Conservation (phyloP, 2,797 vertebrate genomes). For the Epinephelus awoara region DNA sequence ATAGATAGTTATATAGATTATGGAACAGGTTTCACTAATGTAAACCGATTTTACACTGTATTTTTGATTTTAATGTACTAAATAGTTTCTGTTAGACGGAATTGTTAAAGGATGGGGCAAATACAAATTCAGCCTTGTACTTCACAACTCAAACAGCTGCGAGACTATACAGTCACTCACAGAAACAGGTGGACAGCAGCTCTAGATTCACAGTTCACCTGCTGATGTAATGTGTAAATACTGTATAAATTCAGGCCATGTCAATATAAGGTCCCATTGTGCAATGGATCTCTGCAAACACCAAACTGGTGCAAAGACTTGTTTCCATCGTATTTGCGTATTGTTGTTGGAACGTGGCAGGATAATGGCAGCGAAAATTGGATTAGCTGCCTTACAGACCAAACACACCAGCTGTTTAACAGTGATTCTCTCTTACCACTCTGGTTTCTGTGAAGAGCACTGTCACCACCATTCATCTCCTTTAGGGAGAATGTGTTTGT, state of each 20-base stretch:
- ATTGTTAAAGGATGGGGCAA: too few relatives aligned
- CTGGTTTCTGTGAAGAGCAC: constrained; percentile 22
- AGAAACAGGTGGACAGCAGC: too few relatives aligned
- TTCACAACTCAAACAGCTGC: too few relatives aligned
- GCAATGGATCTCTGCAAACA: neutral
- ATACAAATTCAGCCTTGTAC: too few relatives aligned
- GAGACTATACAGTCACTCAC: too few relatives aligned
- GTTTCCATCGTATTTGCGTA: neutral
- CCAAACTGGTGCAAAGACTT: neutral
- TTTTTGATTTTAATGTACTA: too few relatives aligned
- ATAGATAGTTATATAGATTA: too few relatives aligned
- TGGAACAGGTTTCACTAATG: too few relatives aligned
- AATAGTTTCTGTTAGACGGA: too few relatives aligned
- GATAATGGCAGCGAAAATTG: constrained; percentile 32
- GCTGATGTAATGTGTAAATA: neutral
- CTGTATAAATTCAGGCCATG: neutral
- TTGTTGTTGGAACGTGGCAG: neutral
- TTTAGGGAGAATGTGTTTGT: constrained; percentile 35
- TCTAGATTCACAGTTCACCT: too few relatives aligned
- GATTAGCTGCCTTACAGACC: constrained; percentile 12
- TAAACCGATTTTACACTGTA: too few relatives aligned
- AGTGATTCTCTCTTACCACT: constrained; percentile 30
- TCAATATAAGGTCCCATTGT: neutral
- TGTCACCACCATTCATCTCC: constrained; percentile 34
- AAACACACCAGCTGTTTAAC: constrained; percentile 49